phyloP scores from a whole-genome alignment of 2,888 invertebrate species.

The Serripes groenlandicus region DNA sequence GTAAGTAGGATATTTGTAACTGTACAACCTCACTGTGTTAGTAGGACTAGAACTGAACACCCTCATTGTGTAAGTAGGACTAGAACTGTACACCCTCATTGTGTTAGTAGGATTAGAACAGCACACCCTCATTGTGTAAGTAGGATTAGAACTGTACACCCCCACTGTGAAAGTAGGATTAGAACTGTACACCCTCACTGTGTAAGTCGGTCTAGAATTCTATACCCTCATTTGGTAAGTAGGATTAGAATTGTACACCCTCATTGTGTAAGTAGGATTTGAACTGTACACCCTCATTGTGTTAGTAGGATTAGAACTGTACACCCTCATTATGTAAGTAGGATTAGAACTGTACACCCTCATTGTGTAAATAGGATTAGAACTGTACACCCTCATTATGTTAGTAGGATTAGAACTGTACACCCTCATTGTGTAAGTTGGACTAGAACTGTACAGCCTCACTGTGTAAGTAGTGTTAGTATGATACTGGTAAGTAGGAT shows the following conservation, averaged over 20 bases:
- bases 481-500: too few relatives aligned
- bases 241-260: constrained; percentile 66
- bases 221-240: too few relatives aligned
- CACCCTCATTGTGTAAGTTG: constrained; percentile 51
- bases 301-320: constrained; percentile 66
- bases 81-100: constrained; percentile 69
- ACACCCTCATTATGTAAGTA: constrained; percentile 56
- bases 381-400: constrained; percentile 64
- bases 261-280: constrained; percentile 63
- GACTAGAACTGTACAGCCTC: constrained; percentile 63
- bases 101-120: constrained; percentile 30
- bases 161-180: constrained; percentile 57
- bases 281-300: constrained; percentile 65
- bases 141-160: constrained; percentile 40
- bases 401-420: constrained; percentile 66
- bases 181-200: constrained; percentile 66
- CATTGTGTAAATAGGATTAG: constrained; percentile 62
- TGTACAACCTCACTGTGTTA: constrained; percentile 62
- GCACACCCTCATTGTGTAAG: too few relatives aligned
- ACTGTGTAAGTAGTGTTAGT: constrained; percentile 42
- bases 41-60: too few relatives aligned
- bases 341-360: constrained; percentile 66
- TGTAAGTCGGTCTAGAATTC: too few relatives aligned
- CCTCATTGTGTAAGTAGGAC: too few relatives aligned
- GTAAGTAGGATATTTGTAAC: too few relatives aligned